These are phyloP conservation scores for Eueremaeus valkanovi DNA, from an alignment of 2,888 invertebrate species.

Conservation along the genomic window DNA sequence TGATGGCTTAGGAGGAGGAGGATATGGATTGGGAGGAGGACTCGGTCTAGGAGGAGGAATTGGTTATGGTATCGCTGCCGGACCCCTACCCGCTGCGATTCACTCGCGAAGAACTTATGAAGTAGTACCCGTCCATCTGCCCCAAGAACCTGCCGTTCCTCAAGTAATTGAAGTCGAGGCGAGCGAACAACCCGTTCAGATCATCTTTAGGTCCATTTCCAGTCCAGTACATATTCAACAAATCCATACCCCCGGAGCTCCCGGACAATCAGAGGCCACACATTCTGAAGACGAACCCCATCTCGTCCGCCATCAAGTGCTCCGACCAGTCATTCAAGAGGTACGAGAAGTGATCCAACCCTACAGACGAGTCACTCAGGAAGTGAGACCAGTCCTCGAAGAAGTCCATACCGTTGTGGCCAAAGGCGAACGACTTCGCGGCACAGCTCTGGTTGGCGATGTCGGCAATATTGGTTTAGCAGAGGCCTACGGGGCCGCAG, in stretches of 20 bases:
- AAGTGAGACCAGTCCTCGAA: slow-evolving; percentile 25
- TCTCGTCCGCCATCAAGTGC: slow-evolving; percentile 4
- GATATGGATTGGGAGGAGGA: neutral
- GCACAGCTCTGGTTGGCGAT: too few relatives aligned
- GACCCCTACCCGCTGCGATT: neutral
- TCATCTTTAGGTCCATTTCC: slow-evolving; percentile 29
- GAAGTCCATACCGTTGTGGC: slow-evolving; percentile 25
- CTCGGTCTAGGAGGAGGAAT: neutral
- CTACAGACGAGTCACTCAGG: slow-evolving; percentile 14
- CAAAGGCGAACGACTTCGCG: neutral
- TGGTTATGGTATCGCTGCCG: neutral
- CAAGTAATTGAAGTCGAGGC: slow-evolving; percentile 29
- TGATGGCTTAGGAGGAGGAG: neutral
- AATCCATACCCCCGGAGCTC: slow-evolving; percentile 31
- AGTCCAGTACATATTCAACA: slow-evolving; percentile 33
- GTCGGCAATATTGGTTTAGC: too few relatives aligned
- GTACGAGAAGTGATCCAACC: slow-evolving; percentile 30
- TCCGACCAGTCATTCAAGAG: slow-evolving; percentile 31
- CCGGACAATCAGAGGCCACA: neutral
- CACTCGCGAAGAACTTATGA: neutral
- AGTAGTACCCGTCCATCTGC: neutral
- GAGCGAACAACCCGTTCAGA: slow-evolving; percentile 17
- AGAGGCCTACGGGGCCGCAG: too few relatives aligned
- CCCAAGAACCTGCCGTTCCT: slow-evolving; percentile 20
- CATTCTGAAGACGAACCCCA: slow-evolving; percentile 34